A percentile compares a stretch with the other conserved stretches of the same genome.
Evolutionary conservation across 2,888 invertebrate species (phyloP).

Genomic region (Neuroscelio doddi): DNA sequence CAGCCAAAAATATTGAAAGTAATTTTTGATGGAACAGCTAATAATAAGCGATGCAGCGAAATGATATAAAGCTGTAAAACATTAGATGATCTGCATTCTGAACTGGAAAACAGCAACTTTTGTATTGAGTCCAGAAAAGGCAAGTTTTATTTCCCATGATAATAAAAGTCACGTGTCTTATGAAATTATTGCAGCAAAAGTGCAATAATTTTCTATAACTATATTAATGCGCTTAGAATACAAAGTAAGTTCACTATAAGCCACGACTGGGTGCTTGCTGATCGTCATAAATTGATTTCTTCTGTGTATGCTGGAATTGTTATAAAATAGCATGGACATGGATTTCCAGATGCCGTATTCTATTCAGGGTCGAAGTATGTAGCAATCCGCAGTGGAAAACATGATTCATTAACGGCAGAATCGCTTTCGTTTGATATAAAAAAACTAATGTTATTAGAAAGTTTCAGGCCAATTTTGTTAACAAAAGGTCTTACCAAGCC

Average conservation of each 20-base stretch:
- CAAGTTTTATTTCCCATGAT: constrained; percentile 41
- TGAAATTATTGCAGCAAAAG: constrained; percentile 66
- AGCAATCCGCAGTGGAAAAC: constrained; percentile 59
- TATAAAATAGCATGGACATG: constrained; percentile 52
- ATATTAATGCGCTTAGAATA: constrained; percentile 59
- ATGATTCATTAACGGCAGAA: constrained; percentile 51
- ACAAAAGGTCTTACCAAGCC: constrained; percentile 50
- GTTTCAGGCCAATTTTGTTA: constrained; percentile 10
- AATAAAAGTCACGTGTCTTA: constrained; percentile 57
- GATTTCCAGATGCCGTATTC: constrained; percentile 62
- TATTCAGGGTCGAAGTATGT: constrained; percentile 70
- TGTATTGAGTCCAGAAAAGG: constrained; percentile 46
- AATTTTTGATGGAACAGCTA: neutral
- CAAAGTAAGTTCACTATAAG: constrained; percentile 54
- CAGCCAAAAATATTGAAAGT: neutral
- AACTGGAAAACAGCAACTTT: constrained; percentile 18
- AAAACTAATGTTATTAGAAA: neutral
- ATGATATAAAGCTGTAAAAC: neutral
- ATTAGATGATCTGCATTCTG: neutral
- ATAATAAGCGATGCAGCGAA: neutral
- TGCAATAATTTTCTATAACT: constrained; percentile 64
- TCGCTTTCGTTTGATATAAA: constrained; percentile 47
- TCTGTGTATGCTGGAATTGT: constrained; percentile 59
- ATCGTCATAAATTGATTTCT: constrained; percentile 61
- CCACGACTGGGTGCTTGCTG: constrained; percentile 60